Evolutionary conservation across 2,113 vertebrate species (phyloP).

Genomic region (Callionymus lyra): DNA sequence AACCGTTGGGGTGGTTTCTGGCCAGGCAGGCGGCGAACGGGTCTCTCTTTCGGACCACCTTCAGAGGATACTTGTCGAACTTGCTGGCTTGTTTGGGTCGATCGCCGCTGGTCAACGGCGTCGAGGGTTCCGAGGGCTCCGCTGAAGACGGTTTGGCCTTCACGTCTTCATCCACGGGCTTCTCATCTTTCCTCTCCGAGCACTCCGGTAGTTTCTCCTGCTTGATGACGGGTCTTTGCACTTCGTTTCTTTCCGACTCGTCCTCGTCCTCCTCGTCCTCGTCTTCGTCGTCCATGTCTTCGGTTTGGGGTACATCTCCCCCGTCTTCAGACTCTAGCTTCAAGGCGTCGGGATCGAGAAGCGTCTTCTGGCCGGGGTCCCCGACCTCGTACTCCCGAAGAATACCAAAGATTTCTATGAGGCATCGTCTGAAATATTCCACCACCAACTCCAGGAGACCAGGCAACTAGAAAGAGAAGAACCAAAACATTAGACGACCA

Average conservation of each 20-base stretch:
- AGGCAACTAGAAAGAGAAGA: constrained; percentile 72
- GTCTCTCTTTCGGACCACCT: constrained; percentile 87
- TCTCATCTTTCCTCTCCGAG: constrained; percentile 33
- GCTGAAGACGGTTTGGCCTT: constrained; percentile 40
- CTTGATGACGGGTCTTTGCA: constrained; percentile 38
- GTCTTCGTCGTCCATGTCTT: constrained; percentile 58
- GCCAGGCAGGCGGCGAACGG: constrained; percentile 82
- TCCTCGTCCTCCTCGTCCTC: constrained; percentile 54
- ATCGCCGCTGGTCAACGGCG: constrained; percentile 54
- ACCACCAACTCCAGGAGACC: constrained; percentile 92
- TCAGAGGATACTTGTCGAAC: constrained; percentile 93
- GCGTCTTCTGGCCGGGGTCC: constrained; percentile 89
- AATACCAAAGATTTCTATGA: constrained; percentile 98
- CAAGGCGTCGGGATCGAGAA: constrained; percentile 83
- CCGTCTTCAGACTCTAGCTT: constrained; percentile 63
- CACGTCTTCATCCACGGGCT: constrained; percentile 34
- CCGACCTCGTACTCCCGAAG: constrained; percentile 95
- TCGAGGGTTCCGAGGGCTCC: constrained; percentile 24
- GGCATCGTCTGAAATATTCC: constrained; percentile 96
- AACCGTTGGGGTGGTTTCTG: constrained; percentile 82
- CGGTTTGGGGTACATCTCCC: constrained; percentile 65
- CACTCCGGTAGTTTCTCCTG: constrained; percentile 45
- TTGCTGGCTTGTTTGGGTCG: constrained; percentile 84
- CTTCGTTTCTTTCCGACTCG: constrained; percentile 56
- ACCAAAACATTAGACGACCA: constrained; percentile 8